These are phyloP conservation scores for Athalia cordata DNA, from an alignment of 2,888 invertebrate species.

Conservation along the genomic window DNA sequence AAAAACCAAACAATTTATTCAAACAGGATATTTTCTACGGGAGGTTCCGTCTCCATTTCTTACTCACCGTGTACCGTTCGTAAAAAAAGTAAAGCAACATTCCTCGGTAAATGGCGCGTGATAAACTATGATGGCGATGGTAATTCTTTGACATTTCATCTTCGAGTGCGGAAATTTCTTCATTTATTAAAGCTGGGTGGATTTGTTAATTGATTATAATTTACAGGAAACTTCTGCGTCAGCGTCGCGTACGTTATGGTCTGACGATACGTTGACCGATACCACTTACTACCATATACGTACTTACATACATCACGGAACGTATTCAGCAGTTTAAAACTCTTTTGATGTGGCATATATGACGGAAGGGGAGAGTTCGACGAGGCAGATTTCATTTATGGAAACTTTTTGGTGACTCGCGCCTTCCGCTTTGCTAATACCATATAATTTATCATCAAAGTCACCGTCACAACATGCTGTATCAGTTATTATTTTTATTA, in stretches of 20 bases:
- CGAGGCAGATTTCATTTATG: slow-evolving; percentile 45
- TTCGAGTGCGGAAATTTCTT: too few species aligned
- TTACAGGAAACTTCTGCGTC: too few species aligned
- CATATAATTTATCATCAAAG: background rate
- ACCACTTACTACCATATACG: background rate
- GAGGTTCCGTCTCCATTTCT: background rate
- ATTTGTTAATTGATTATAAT: too few species aligned
- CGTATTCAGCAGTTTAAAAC: background rate
- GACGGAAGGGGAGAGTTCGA: background rate
- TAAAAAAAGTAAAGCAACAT: too few species aligned
- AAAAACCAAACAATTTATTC: too few species aligned
- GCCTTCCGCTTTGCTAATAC: slow-evolving; percentile 7
- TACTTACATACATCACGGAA: background rate
- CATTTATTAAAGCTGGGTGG: too few species aligned
- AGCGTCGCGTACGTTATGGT: background rate
- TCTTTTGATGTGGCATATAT: background rate
- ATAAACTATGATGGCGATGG: too few species aligned
- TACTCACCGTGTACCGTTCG: too few species aligned
- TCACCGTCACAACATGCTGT: too few species aligned
- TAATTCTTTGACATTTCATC: too few species aligned
- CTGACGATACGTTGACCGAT: background rate
- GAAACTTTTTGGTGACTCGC: slow-evolving; percentile 65
- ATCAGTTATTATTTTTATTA: too few species aligned
- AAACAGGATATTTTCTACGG: background rate
- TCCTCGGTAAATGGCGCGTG: too few species aligned